A percentile compares a stretch with the other conserved stretches of the same genome.
phyloP scores from a whole-genome alignment of 1,140 invertebrate species.

The Cheumatopsyche charites region DNA sequence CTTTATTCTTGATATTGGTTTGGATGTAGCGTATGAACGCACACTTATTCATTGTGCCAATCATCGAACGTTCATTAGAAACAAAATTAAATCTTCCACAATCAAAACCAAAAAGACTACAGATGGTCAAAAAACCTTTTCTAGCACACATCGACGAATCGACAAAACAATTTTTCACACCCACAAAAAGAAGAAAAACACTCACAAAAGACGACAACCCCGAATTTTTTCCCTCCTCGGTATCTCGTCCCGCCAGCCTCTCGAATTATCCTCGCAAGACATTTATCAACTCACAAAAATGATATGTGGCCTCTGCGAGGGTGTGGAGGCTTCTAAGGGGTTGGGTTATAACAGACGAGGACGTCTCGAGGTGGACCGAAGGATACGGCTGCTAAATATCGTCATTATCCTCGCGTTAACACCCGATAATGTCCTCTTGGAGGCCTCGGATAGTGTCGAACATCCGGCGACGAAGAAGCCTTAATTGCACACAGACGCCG shows the following conservation, averaged over 20 bases:
- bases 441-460: conserved; percentile 12
- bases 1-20: no score
- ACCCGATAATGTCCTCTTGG: conserved; percentile 11
- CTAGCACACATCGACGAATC: no score
- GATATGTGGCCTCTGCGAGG: conserved; percentile 40
- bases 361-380: conserved; percentile 6
- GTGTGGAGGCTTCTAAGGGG: conserved; percentile 8
- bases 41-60: no score
- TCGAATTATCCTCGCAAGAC: conserved; percentile 45
- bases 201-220: background rate
- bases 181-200: no score
- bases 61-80: no score
- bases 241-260: conserved; percentile 43
- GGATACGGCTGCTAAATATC: conserved; percentile 25
- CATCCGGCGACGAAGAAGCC: conserved; percentile 14
- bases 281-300: conserved; percentile 46
- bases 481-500: conserved; percentile 2
- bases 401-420: conserved; percentile 36
- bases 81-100: no score
- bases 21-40: no score
- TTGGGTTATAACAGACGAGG: background rate
- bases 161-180: no score
- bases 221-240: conserved; percentile 24
- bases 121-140: no score
- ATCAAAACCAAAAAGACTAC: no score